Evolutionary conservation across 2,888 invertebrate species (phyloP), one percentile per base, ranked within the genome.

Genomic region (Tetheella fluctuosa): DNA sequence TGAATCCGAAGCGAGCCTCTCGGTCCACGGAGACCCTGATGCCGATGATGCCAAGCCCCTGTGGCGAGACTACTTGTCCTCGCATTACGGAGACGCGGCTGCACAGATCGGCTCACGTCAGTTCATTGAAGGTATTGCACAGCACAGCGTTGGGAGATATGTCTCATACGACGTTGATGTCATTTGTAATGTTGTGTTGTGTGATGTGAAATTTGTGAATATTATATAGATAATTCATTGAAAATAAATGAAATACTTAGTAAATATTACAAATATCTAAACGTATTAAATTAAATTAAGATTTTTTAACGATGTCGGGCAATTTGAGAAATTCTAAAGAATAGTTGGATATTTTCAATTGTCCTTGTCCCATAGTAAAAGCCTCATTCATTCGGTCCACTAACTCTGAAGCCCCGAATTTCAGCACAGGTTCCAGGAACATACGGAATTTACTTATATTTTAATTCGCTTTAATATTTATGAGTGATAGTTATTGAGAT

Each of bases 31-130:
- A 98, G 63, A 99, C 99, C 74, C 99, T 95, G 85, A 99, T 99
- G 84, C 99, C 99, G 86, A 98, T 97, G 93, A 99, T 97, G 73
- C 99, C 98, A 74, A 98, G 96, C 69, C 98, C 98, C 93, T 98
- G 98, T 64, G 97, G 96, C 66, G 98, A 97, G 74, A 98, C 96
- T 83, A 99, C 99, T 93, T 98, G 97, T 74, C 99, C 99, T 84
- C 99, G 96, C 95, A 99, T 98, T 88, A 99, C 99, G 83, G 99
- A 98, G 81, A 98, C 99, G 88, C 99, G 98, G 94, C 99, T 99
- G 95, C 89, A 94, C 94, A 94, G 81, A 91, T 76, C 88, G 84
- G 68, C 80, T 80, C 79, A 81, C 79, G 82, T 91, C 84, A 91
- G 81, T 80, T 68, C 81, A 70, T 68, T 72, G 67, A 66, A 73